Evolutionary conservation across 1,140 invertebrate genomes (phyloP), one percentile per base, ranked within the genome.

Genomic region (Drosophila kanapiae): DNA sequence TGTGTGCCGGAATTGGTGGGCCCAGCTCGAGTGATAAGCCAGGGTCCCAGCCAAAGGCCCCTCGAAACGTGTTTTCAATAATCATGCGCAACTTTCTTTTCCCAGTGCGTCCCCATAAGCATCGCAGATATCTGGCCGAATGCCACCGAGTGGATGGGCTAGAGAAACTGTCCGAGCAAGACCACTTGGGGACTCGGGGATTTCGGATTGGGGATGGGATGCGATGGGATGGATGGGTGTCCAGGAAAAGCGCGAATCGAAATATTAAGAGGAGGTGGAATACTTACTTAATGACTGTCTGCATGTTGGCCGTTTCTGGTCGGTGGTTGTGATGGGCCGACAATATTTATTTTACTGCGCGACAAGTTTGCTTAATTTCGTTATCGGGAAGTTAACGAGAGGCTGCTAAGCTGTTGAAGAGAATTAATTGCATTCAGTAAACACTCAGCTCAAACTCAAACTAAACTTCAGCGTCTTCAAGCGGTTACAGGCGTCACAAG

Each of bases 261-360:
- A 42, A 38, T 14, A 40, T 49, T 23, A 33, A 29, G 18, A 14
- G 61, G 31, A 61, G 48, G 16, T 40, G 43, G 38, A 31, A 38
- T 51, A 92, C 91, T 92, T 85, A 92, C 91, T 92, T 87, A 59
- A 92, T 92, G 56, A 92, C 91, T 71, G 91, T 92, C 77, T 92
- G 91, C 91, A 92, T 92, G 53, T 61, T 91, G 58, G 65, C 68
- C 60, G 60, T 42, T 59, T 47, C 11, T 56, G 3, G 42, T 48
- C 18, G 53, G 38, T 58, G 47, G 27, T 40, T 31, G 37, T 38
- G 16, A 38, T 18, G 42, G 38, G 23, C 47, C 62, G 60, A 75
- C 63, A 74, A 82, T 86, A 62, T 79, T 64, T 79, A 61, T 35
- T 79, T 56, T 49, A 40, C 48, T 40, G 57, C 35, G 16, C 67